Conservation (phyloP, 2,888 invertebrate species). For the Steromphala cineraria region DNA sequence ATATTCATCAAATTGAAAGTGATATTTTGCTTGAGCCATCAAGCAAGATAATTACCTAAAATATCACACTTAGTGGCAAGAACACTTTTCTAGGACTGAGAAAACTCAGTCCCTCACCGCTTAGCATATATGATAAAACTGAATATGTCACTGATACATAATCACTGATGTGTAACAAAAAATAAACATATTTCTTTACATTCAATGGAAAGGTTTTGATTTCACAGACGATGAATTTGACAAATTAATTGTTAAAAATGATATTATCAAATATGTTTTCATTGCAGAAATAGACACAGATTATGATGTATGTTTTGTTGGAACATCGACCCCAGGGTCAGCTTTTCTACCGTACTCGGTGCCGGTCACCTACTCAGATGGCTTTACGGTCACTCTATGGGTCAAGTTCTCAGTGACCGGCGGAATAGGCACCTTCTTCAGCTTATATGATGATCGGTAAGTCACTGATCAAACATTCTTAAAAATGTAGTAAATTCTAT, state of each 20-base stretch:
- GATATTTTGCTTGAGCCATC: no score
- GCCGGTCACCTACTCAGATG: not conserved
- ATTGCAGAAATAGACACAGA: conserved; percentile 14
- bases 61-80: no score
- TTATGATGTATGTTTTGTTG: conserved; percentile 20
- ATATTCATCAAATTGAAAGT: not conserved
- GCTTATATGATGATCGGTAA: conserved; percentile 18
- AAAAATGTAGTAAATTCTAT: not conserved
- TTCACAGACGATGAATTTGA: no score
- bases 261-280: not conserved
- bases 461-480: not conserved
- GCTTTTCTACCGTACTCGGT: conserved; percentile 17
- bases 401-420: conserved; percentile 9
- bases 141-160: not conserved
- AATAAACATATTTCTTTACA: no score
- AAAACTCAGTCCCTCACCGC: no score
- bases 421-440: conserved; percentile 12
- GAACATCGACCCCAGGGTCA: not conserved
- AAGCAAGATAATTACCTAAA: no score
- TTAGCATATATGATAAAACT: not conserved
- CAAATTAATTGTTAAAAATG: no score
- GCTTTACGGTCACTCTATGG: conserved; percentile 21
- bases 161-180: not conserved
- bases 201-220: no score
- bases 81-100: no score